phyloP scores from a whole-genome alignment of 2,797 vertebrate species.

The Echeneis naucrates region DNA sequence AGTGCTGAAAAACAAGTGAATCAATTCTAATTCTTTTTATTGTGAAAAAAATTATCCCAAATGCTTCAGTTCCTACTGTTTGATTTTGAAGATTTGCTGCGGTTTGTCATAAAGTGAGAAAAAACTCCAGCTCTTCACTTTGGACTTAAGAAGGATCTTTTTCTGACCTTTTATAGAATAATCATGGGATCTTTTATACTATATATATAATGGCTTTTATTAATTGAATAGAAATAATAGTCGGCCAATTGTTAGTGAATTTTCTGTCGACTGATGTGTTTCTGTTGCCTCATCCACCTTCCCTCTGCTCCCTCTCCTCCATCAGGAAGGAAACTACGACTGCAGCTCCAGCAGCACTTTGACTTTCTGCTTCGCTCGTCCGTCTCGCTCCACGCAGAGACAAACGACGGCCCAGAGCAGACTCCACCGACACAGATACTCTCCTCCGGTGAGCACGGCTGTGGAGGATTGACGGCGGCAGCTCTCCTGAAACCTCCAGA shows the following conservation, averaged over 20 bases:
- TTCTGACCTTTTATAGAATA: no score
- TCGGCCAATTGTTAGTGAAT: background rate
- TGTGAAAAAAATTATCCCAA: no score
- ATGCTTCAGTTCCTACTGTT: no score
- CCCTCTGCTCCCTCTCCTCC: slow-evolving; percentile 30
- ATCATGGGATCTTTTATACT: no score
- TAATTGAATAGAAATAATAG: no score
- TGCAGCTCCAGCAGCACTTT: slow-evolving; percentile 90
- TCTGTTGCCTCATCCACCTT: background rate
- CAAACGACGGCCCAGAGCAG: slow-evolving; percentile 88
- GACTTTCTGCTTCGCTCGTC: slow-evolving; percentile 93
- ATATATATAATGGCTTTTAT: no score
- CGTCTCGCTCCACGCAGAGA: slow-evolving; percentile 85
- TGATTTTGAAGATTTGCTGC: no score
- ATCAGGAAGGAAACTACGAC: slow-evolving; percentile 91
- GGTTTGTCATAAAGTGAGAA: no score
- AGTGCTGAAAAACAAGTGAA: no score
- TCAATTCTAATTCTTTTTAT: no score
- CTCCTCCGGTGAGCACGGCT: slow-evolving; percentile 80
- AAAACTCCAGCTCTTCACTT: no score
- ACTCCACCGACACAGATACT: slow-evolving; percentile 81
- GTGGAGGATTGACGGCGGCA: slow-evolving; percentile 31
- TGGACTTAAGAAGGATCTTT: no score
- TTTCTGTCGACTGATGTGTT: background rate
- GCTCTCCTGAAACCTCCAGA: slow-evolving; percentile 24